Base-by-base conservation (phyloP, 1,140 invertebrate genomes). In the Gonatopus flavifemur region DNA sequence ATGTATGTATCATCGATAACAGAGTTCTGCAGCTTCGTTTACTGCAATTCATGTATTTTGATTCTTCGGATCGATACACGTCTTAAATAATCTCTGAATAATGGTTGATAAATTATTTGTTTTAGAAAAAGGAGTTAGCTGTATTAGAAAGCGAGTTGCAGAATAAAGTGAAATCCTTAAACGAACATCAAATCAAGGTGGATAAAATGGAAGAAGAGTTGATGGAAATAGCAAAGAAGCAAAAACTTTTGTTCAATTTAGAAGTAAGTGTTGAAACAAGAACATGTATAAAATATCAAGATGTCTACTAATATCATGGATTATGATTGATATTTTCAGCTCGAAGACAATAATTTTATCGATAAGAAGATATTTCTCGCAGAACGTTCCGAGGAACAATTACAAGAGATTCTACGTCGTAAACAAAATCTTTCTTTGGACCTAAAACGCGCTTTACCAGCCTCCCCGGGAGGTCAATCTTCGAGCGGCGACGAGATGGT, bases 131-230 rank as follows among this genome's bases (percentile, higher is more conserved):
- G 58, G 84, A 87, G 65, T 67, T 90, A 42, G 78, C 83, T 25
- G 80, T 82, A 21, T 64, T 89, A 21, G 86, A 89, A 63, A 73
- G 77, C 3, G 82, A 88, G 67, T 54, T 87, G 9, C 79, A 84
- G 59, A 80, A 69, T 9, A 81, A 85, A 39, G 81, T 86, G 20
- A 79, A 80, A 47, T 77, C 80, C 3, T 70, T 88, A n/a, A 81
- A 83, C 25, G 81, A 83, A 8, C 81, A 83, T 42, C 80, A 84
- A 42, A 79, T 76, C 25, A 83, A 82, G 61, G 77, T 87, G 8
- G 83, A 86, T 52, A 75, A 79, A 48, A 77, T 87, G 62, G 84
- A 87, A 53, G 80, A 81, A 7, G 83, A 85, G 66, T 67, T 89
- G 33, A 74, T 83, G 16, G 74, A 79, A 28, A 63, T 83, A 28